These are phyloP conservation scores for Brachyptera risi DNA, from an alignment of 2,888 invertebrate genomes.

Conservation along the genomic window DNA sequence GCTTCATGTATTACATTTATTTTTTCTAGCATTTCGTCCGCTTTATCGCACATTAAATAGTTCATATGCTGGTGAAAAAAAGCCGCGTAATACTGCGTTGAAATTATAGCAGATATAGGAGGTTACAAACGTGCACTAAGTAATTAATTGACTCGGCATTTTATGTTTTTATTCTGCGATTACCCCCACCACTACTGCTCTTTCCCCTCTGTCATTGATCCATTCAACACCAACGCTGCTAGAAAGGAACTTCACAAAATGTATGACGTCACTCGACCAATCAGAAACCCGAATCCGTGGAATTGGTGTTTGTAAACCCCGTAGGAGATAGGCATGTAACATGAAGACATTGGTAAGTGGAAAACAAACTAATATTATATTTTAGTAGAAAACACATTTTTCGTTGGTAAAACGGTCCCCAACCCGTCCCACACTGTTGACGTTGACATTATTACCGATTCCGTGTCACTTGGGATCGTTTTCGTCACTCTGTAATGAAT, in stretches of 20 bases:
- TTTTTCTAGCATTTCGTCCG: too few species aligned
- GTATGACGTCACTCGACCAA: slow-evolving; percentile 36
- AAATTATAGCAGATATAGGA: too few species aligned
- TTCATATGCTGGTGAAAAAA: not conserved
- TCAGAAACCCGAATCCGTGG: slow-evolving; percentile 36
- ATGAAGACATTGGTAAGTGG: slow-evolving; percentile 38
- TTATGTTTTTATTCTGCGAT: not conserved
- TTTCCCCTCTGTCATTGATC: slow-evolving; percentile 23
- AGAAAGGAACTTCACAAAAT: slow-evolving; percentile 32
- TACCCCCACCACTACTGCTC: slow-evolving; percentile 8
- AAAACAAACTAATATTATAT: slow-evolving; percentile 12
- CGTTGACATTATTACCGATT: not conserved
- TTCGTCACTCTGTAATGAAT: not conserved
- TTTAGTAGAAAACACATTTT: slow-evolving; percentile 11
- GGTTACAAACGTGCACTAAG: too few species aligned
- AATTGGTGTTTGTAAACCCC: slow-evolving; percentile 37
- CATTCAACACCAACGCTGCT: slow-evolving; percentile 30
- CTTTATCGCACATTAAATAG: too few species aligned
- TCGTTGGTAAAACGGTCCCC: not conserved
- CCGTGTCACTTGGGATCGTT: not conserved
- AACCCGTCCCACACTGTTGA: not conserved
- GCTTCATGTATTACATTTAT: too few species aligned
- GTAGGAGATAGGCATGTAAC: slow-evolving; percentile 41
- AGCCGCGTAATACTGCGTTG: too few species aligned
- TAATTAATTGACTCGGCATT: not conserved